phyloP scores from a whole-genome alignment of 2,797 vertebrate species.

The Hephaestus fuliginosus region DNA sequence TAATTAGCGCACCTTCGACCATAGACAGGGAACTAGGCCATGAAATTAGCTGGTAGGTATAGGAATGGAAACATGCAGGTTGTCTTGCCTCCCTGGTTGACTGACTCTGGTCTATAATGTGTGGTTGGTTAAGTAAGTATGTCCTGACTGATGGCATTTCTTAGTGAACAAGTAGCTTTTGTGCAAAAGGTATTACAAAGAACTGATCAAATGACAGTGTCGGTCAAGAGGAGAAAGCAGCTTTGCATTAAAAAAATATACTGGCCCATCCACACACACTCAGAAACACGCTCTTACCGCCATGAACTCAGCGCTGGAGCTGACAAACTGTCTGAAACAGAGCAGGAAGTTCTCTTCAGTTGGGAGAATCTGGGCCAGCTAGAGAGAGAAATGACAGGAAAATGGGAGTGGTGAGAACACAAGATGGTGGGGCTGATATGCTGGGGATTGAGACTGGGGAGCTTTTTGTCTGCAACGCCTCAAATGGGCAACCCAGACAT shows the following conservation, averaged over 20 bases:
- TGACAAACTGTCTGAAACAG: constrained; percentile 95
- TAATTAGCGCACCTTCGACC: constrained; percentile 36
- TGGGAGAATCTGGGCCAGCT: constrained; percentile 98
- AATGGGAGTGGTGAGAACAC: constrained; percentile 61
- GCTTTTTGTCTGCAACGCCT: constrained; percentile 57
- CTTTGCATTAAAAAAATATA: constrained; percentile 4
- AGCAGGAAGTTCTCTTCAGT: constrained; percentile 97
- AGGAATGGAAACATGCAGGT: constrained; percentile 24
- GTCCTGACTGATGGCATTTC: constrained; percentile 23
- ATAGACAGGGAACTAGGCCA: constrained; percentile 32
- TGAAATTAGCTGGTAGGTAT: constrained; percentile 44
- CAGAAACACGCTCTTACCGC: constrained; percentile 86
- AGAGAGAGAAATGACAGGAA: constrained; percentile 63
- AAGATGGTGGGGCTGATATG: constrained; percentile 55
- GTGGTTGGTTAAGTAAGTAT: constrained; percentile 14
- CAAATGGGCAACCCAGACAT: constrained; percentile 56
- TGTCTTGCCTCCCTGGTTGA: constrained; percentile 27
- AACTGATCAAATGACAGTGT: constrained; percentile 30
- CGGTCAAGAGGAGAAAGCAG: constrained; percentile 3
- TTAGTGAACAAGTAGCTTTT: constrained; percentile 19
- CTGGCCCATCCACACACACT: background rate
- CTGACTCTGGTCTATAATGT: constrained; percentile 13
- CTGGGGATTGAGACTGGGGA: constrained; percentile 28
- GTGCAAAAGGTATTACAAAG: background rate
- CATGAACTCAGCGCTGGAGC: constrained; percentile 96